Evolutionary conservation across 2,888 invertebrate genomes (phyloP), one percentile per base, ranked within the genome.

Genomic region (Microchrysa polita): DNA sequence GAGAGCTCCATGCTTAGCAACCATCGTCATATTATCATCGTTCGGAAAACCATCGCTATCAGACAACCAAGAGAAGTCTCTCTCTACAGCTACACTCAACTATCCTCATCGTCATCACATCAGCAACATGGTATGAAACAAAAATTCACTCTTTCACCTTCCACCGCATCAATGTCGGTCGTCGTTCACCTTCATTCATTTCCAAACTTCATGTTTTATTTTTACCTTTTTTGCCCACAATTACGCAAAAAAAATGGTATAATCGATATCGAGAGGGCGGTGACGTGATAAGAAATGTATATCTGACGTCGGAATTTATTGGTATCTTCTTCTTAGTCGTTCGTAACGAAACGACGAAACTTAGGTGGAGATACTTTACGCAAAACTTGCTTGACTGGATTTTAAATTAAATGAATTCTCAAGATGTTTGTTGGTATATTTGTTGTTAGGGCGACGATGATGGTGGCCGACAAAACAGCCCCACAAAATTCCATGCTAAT

Each of bases 211-310:
- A 27, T 27, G 18, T 18, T 22, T 67, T 48, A 63, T 40, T 63
- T 63, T n/a, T n/a, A n/a, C n/a, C n/a, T n/a, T n/a, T 67, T 27
- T 67, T 34, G 27, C 27, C 27, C 16, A 5, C 20, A 5, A 48
- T 69, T 57, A n/a, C 40, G 44, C 65, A 61, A 65, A n/a, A n/a
- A n/a, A n/a, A n/a, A 65, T 65, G 57, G 57, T 55, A 55, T 69
- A 55, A 69, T 69, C 69, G 57, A 69, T 69, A 69, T 57, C 22
- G n/a, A 16, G 69, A 55, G 69, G 69, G 69, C 69, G 69, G 69
- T 40, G 69, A 69, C 69, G n/a, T 57, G 69, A 69, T 69, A 55
- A 57, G 69, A 40, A 69, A 65, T 48, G 44, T 65, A n/a, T n/a
- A 42, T 40, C 16, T 40, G 61, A 59, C 34, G 48, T 65, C n/a